A percentile compares a stretch with the other conserved stretches of the same genome.
These are phyloP conservation scores for Oedothorax gibbosus DNA, from an alignment of 1,140 invertebrate genomes.

Conservation along the genomic window DNA sequence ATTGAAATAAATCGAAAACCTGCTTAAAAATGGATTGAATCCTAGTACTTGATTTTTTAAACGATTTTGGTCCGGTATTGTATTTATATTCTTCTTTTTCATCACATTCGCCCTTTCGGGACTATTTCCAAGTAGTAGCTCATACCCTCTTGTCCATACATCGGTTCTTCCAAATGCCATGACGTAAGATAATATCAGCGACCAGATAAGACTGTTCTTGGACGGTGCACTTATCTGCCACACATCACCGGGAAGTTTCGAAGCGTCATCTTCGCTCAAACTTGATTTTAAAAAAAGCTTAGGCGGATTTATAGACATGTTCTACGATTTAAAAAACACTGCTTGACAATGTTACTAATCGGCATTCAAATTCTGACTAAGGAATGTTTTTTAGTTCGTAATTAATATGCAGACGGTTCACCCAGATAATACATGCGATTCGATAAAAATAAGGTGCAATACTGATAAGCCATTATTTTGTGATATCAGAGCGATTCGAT, in stretches of 20 bases:
- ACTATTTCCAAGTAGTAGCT: background rate
- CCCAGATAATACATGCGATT: no score
- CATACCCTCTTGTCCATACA: background rate
- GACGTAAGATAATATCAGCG: background rate
- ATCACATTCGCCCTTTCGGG: background rate
- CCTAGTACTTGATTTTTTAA: background rate
- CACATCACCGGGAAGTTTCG: background rate
- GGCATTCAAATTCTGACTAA: no score
- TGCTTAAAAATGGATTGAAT: constrained; percentile 15
- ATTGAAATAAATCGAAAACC: constrained; percentile 1
- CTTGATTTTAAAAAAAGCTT: no score
- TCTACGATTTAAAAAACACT: no score
- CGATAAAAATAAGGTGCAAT: no score
- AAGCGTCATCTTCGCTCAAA: no score
- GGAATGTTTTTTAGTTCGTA: no score
- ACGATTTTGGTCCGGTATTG: background rate
- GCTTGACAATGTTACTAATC: no score
- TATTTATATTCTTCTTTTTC: background rate
- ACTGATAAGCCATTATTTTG: no score
- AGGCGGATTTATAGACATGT: no score
- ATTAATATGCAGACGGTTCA: no score
- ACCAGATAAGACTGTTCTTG: background rate
- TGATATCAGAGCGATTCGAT: no score
- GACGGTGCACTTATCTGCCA: constrained; percentile 7
- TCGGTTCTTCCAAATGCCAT: background rate